Percentiles rank a stretch among this genome's conserved stretches.
Evolutionary conservation across 2,113 vertebrate species (phyloP).

Genomic region (Istiophorus platypterus): DNA sequence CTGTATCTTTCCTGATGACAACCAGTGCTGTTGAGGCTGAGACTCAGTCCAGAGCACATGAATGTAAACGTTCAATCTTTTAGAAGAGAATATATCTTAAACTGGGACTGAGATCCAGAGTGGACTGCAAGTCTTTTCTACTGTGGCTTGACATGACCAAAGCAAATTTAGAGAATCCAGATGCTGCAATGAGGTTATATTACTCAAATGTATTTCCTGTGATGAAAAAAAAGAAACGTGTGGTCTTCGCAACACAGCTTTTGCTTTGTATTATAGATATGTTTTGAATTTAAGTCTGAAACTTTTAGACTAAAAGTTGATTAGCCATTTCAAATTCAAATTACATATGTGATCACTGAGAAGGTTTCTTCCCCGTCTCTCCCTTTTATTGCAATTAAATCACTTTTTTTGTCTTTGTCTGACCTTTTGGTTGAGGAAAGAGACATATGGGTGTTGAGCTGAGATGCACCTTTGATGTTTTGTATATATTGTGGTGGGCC

Average conservation of each 20-base stretch:
- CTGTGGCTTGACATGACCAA: not conserved
- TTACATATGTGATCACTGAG: not conserved
- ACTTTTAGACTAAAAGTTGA: too few species aligned
- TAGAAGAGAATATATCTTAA: not conserved
- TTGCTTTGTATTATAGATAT: not conserved
- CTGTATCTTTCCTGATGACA: slow-evolving; percentile 24
- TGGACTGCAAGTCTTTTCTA: not conserved
- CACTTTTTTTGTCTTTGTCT: too few species aligned
- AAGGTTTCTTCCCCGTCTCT: too few species aligned
- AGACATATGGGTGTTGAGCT: not conserved
- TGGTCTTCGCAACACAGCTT: not conserved
- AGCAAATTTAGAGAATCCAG: slow-evolving; percentile 15
- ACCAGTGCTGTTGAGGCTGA: not conserved
- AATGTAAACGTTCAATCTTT: slow-evolving; percentile 27
- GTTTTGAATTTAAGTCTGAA: not conserved
- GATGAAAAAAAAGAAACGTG: slow-evolving; percentile 11
- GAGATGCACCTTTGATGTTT: not conserved
- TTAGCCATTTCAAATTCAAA: not conserved
- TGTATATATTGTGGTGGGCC: not conserved
- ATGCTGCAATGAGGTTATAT: slow-evolving; percentile 7
- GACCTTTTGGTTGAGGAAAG: too few species aligned
- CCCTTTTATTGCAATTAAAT: too few species aligned
- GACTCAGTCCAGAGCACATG: slow-evolving; percentile 26
- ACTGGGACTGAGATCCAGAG: not conserved
- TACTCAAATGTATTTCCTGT: slow-evolving; percentile 40